Percentiles rank a stretch among this genome's conserved stretches.
These are phyloP conservation scores for Bombus waltoni DNA, from an alignment of 1,140 invertebrate species.

Conservation along the genomic window DNA sequence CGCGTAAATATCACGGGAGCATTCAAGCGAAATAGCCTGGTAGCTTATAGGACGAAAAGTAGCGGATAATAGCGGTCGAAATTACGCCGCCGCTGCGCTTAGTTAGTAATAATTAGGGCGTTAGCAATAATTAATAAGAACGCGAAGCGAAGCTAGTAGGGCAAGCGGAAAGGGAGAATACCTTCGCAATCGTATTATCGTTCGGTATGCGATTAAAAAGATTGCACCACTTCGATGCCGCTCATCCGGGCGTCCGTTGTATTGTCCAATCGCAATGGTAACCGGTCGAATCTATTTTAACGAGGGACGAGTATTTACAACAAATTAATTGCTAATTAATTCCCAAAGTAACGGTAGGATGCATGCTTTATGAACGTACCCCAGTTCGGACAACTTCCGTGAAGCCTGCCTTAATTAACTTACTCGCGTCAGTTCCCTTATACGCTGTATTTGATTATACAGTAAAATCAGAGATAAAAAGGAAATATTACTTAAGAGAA, in stretches of 20 bases:
- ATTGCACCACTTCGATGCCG: slow-evolving; percentile 50
- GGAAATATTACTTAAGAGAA: too few species aligned
- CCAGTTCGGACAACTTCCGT: neutral
- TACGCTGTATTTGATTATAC: neutral
- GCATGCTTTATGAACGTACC: neutral
- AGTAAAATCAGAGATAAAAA: too few species aligned
- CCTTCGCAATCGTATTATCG: slow-evolving; percentile 34
- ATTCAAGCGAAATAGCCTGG: neutral
- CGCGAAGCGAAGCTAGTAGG: slow-evolving; percentile 37
- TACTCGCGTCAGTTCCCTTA: neutral
- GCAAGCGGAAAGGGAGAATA: slow-evolving; percentile 35
- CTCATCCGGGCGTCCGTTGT: neutral
- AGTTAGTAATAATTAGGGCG: slow-evolving; percentile 64
- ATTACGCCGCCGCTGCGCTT: slow-evolving; percentile 40
- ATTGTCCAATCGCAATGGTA: neutral
- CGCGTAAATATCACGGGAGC: slow-evolving; percentile 29
- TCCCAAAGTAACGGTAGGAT: neutral
- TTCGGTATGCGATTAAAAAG: slow-evolving; percentile 53
- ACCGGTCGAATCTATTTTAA: neutral
- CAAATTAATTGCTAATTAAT: slow-evolving; percentile 49
- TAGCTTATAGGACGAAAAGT: slow-evolving; percentile 31
- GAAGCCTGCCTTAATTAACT: slow-evolving; percentile 27
- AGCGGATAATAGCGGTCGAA: slow-evolving; percentile 52
- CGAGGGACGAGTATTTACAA: slow-evolving; percentile 8
- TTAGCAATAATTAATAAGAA: slow-evolving; percentile 69